phyloP scores from a whole-genome alignment of 2,888 invertebrate genomes.

The Tetrapedia diversipes region DNA sequence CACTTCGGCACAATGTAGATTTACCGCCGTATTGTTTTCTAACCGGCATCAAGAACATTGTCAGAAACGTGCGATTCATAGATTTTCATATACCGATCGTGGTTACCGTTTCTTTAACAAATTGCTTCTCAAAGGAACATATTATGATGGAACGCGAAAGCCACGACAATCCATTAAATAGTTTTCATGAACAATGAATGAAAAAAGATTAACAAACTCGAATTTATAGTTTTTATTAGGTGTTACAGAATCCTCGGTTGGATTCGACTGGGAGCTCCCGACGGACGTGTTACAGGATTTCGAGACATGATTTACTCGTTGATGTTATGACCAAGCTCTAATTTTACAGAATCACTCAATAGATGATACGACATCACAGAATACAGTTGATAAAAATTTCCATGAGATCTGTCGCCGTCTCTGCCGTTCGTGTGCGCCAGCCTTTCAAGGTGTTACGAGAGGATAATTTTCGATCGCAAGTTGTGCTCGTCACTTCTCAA shows the following conservation, averaged over 20 bases:
- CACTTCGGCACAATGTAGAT: conserved; percentile 68
- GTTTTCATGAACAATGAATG: not conserved
- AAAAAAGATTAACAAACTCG: conserved; percentile 1
- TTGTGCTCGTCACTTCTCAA: conserved; percentile 7
- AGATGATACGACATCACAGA: not conserved
- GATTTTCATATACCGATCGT: not conserved
- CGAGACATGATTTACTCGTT: not conserved
- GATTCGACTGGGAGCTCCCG: not conserved
- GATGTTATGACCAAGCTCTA: not conserved
- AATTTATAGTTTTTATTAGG: conserved; percentile 6
- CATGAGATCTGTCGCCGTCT: not conserved
- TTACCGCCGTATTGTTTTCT: conserved; percentile 32
- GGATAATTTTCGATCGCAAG: not conserved
- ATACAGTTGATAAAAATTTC: conserved; percentile 1
- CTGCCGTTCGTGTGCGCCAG: conserved; percentile 28
- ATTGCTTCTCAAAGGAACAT: not conserved
- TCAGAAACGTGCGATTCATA: conserved; percentile 11
- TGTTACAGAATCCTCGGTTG: not conserved
- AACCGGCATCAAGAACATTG: conserved; percentile 21
- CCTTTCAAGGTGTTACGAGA: conserved; percentile 41
- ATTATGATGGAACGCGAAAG: not conserved
- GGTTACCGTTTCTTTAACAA: conserved; percentile 1
- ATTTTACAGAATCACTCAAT: not conserved
- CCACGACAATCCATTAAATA: not conserved
- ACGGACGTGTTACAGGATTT: conserved; percentile 5